Percentiles rank a stretch among this genome's conserved stretches.
These are phyloP conservation scores for Drosophila hydei DNA, from an alignment of 1,140 invertebrate species.

Conservation along the genomic window DNA sequence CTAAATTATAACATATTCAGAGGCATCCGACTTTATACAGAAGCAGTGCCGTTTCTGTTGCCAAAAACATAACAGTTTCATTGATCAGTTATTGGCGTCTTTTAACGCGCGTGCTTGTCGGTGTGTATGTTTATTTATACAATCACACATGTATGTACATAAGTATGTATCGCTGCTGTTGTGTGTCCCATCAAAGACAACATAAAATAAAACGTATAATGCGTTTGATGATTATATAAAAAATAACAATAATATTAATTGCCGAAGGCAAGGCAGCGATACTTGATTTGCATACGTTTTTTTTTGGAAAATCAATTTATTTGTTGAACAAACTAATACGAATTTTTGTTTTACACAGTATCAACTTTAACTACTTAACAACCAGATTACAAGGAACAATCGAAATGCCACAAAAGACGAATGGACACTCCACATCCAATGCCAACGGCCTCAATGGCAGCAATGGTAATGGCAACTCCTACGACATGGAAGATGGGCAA, in stretches of 20 bases:
- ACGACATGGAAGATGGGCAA: conserved; percentile 92
- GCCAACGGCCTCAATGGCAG: conserved; percentile 88
- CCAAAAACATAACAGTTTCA: conserved; percentile 10
- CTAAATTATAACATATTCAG: conserved; percentile 48
- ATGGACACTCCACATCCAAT: conserved; percentile 56
- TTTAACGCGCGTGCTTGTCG: conserved; percentile 11
- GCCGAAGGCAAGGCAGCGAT: conserved; percentile 8
- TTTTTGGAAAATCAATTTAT: conserved; percentile 64
- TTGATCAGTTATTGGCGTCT: conserved; percentile 10
- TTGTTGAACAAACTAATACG: conserved; percentile 15
- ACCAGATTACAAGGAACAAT: conserved; percentile 22
- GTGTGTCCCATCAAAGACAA: conserved; percentile 35
- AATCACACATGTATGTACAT: conserved; percentile 5
- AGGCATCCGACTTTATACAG: background rate
- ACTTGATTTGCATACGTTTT: conserved; percentile 4
- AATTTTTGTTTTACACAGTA: conserved; percentile 42
- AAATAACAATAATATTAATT: conserved; percentile 41
- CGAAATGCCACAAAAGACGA: conserved; percentile 80
- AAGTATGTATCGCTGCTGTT: conserved; percentile 7
- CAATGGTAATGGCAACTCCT: conserved; percentile 85
- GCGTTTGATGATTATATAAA: conserved; percentile 63
- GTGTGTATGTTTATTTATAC: conserved; percentile 22
- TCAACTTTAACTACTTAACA: conserved; percentile 12
- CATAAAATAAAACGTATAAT: conserved; percentile 28
- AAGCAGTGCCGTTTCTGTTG: conserved; percentile 5